phyloP scores from a whole-genome alignment of 2,888 invertebrate species.

The Rhingia rostrata region DNA sequence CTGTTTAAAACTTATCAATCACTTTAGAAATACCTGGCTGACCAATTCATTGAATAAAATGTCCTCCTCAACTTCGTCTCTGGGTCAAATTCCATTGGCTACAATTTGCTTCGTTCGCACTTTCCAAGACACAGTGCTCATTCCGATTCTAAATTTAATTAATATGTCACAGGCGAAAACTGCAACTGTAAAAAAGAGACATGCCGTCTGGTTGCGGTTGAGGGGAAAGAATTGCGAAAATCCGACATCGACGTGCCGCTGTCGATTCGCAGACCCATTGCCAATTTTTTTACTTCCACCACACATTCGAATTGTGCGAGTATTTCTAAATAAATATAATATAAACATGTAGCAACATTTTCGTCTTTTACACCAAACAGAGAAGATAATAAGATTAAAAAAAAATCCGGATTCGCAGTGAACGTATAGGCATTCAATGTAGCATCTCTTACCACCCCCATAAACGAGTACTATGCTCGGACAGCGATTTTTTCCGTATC shows the following conservation, averaged over 20 bases:
- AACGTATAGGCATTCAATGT: too few species aligned
- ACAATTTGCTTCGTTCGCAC: slow-evolving; percentile 44
- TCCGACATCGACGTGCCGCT: slow-evolving; percentile 18
- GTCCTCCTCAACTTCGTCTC: slow-evolving; percentile 29
- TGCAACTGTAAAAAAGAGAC: slow-evolving; percentile 33
- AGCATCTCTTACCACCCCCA: too few species aligned
- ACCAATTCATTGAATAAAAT: slow-evolving; percentile 33
- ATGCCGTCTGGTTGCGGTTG: slow-evolving; percentile 46
- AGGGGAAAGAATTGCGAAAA: slow-evolving; percentile 20
- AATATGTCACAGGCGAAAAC: slow-evolving; percentile 42
- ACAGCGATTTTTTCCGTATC: too few species aligned
- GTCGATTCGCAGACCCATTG: slow-evolving; percentile 40
- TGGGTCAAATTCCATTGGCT: slow-evolving; percentile 48
- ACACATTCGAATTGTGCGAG: background rate
- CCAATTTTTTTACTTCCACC: slow-evolving; percentile 44
- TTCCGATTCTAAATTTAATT: slow-evolving; percentile 45
- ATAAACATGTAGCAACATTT: too few species aligned
- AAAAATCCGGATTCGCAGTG: too few species aligned
- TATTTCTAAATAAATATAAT: too few species aligned
- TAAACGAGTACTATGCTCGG: too few species aligned
- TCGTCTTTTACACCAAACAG: too few species aligned
- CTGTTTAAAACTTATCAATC: background rate
- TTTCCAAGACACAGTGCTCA: slow-evolving; percentile 24
- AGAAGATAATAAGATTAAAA: too few species aligned
- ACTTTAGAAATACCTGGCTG: background rate